Evolutionary conservation across 2,113 vertebrate genomes (phyloP).

Genomic region (Cochlearius cochlearius): DNA sequence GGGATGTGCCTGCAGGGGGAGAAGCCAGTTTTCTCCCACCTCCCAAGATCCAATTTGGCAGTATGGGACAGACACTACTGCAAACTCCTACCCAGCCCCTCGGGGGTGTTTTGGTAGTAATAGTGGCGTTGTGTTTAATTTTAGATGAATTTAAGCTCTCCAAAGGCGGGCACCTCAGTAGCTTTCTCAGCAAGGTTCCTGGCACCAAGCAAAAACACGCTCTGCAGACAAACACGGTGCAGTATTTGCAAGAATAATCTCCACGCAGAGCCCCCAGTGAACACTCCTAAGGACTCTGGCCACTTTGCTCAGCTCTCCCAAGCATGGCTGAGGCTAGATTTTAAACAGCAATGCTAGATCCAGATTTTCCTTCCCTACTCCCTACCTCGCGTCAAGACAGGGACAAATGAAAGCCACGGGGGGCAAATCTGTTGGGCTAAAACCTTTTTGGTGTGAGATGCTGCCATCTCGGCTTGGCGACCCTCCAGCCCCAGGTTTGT

Average conservation of each 20-base stretch:
- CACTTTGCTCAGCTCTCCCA: neutral
- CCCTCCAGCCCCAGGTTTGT: neutral
- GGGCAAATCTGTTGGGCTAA: neutral
- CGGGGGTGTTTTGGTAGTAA: neutral
- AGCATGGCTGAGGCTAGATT: neutral
- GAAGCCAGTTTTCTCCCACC: neutral
- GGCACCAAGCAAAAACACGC: neutral
- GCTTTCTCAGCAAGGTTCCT: neutral
- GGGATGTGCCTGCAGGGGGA: neutral
- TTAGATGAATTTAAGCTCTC: neutral
- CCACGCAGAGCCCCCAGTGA: neutral
- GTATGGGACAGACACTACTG: neutral
- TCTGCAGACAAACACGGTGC: neutral
- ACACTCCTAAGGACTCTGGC: neutral
- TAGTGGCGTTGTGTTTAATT: neutral
- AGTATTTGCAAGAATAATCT: neutral
- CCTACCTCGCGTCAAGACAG: neutral
- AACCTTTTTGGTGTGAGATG: neutral
- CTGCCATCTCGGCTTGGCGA: neutral
- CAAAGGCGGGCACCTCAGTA: neutral
- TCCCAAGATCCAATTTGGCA: neutral
- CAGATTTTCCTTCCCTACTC: neutral
- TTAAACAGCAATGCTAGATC: neutral
- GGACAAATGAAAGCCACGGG: neutral
- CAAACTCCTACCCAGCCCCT: neutral